Percentiles rank a stretch among this genome's conserved stretches.
Conservation (phyloP, 2,797 vertebrate genomes). For the Oreortyx pictus region DNA sequence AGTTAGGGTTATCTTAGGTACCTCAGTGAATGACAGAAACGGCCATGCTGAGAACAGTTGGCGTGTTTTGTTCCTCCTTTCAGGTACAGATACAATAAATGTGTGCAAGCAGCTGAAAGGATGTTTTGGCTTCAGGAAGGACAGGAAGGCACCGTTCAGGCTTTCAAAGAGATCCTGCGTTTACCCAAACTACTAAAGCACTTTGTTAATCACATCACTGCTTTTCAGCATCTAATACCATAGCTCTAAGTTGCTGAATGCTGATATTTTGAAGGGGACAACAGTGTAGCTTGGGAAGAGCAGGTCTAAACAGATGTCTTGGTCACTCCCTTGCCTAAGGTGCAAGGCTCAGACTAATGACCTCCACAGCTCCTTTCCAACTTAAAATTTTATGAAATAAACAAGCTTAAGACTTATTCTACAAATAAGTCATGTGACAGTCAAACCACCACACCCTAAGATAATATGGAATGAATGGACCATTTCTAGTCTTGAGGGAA, state of each 20-base stretch:
- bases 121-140: background rate
- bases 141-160: background rate
- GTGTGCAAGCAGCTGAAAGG: background rate
- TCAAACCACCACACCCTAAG: background rate
- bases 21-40: background rate
- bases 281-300: background rate
- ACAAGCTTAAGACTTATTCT: background rate
- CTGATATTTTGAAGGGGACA: background rate
- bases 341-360: background rate
- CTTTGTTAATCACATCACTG: background rate
- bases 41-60: background rate
- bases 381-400: constrained; percentile 19
- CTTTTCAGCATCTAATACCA: background rate
- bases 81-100: background rate
- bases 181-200: background rate
- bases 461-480: background rate
- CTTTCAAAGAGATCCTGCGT: background rate
- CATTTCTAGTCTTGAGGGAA: background rate
- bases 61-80: background rate
- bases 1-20: background rate
- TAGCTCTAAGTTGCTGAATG: background rate
- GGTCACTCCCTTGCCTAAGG: background rate
- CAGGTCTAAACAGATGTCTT: background rate
- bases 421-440: background rate
- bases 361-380: background rate